These are phyloP conservation scores for Apamea epomidion DNA, from an alignment of 2,888 invertebrate genomes.

Conservation along the genomic window DNA sequence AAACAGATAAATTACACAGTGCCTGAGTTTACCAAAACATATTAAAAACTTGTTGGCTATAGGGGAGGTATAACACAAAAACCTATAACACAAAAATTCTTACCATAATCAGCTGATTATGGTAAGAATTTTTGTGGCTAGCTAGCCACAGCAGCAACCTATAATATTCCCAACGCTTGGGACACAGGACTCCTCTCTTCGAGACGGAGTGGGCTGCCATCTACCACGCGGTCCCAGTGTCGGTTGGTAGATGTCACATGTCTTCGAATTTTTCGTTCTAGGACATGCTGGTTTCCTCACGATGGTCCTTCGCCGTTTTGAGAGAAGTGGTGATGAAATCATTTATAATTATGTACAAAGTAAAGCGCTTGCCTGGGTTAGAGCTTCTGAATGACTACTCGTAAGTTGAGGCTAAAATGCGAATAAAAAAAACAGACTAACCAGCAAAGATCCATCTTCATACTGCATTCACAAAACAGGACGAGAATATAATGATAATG, in stretches of 20 bases:
- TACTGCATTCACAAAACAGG: constrained; percentile 37
- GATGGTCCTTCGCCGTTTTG: not conserved
- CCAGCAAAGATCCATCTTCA: constrained; percentile 31
- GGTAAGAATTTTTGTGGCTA: no score
- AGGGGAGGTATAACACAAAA: not conserved
- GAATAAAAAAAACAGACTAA: not conserved
- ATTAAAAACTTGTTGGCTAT: not conserved
- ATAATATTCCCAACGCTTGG: not conserved
- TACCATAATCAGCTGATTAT: not conserved
- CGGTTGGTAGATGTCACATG: not conserved
- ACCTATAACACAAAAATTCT: not conserved
- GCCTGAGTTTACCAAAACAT: not conserved
- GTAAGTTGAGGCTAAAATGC: not conserved
- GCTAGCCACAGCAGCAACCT: no score
- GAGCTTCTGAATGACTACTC: not conserved
- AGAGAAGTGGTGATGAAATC: not conserved
- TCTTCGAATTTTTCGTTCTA: not conserved
- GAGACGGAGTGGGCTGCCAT: not conserved
- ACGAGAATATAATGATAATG: constrained; percentile 63
- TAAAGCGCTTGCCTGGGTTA: not conserved
- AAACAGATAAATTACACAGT: not conserved
- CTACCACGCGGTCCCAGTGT: not conserved
- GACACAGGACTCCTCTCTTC: not conserved
- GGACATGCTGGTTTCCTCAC: not conserved
- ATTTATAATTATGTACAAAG: no score